phyloP scores from a whole-genome alignment of 64 coral and sea anemone species.

The Pachyseris speciosa region DNA sequence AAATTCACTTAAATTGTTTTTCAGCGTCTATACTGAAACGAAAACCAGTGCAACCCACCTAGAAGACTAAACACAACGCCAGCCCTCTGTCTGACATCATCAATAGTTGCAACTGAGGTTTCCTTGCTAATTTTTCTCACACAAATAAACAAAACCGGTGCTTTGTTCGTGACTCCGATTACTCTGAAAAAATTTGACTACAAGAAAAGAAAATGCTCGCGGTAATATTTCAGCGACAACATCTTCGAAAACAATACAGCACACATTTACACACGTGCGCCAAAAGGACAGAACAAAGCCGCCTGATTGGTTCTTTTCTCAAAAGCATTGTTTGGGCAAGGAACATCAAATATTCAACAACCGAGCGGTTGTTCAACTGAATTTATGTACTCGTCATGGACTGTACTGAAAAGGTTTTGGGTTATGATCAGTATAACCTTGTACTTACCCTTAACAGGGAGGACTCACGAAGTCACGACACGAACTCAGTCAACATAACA shows the following conservation, averaged over 20 bases:
- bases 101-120: too few species aligned
- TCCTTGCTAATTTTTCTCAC: too few species aligned
- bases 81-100: too few species aligned
- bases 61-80: too few species aligned
- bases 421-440: too few species aligned
- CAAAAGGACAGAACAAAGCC: background rate
- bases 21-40: too few species aligned
- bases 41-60: too few species aligned
- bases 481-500: too few species aligned
- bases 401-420: background rate
- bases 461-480: too few species aligned
- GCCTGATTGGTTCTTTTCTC: background rate
- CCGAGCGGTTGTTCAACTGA: background rate
- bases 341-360: conserved; percentile 2
- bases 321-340: background rate
- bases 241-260: background rate
- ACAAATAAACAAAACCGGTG: too few species aligned
- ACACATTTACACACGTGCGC: conserved; percentile 46
- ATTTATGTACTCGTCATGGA: background rate
- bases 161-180: too few species aligned
- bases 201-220: background rate
- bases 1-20: background rate
- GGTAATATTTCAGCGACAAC: background rate
- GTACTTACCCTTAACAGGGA: too few species aligned
- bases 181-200: background rate